These are phyloP conservation scores for Bucorvus abyssinicus DNA, from an alignment of 2,797 vertebrate genomes.

Conservation along the genomic window DNA sequence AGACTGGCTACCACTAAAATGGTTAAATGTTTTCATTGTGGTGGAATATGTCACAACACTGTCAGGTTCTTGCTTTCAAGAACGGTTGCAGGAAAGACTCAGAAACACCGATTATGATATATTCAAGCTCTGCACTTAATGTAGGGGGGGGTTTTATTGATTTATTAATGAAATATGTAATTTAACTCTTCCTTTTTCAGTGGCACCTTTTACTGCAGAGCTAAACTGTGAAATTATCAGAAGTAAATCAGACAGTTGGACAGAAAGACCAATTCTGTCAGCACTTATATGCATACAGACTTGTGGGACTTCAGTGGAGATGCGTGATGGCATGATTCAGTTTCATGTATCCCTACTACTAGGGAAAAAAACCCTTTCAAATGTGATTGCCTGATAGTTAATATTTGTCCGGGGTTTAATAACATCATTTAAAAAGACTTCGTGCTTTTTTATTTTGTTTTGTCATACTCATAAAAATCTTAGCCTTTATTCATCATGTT, in stretches of 20 bases:
- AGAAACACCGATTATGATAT: background rate
- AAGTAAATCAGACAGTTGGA: background rate
- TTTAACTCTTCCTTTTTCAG: background rate
- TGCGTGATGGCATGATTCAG: background rate
- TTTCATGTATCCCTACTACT: background rate
- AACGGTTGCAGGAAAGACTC: fast-evolving
- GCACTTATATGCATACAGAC: background rate
- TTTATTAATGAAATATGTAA: background rate
- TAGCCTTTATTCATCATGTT: background rate
- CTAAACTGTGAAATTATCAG: background rate
- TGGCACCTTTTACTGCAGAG: background rate
- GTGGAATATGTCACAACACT: background rate
- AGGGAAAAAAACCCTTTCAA: background rate
- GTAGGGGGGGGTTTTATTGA: background rate
- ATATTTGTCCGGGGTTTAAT: background rate
- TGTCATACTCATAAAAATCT: background rate
- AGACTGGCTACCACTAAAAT: background rate
- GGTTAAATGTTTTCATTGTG: background rate
- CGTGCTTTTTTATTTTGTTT: background rate
- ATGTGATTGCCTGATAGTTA: background rate
- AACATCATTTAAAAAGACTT: background rate
- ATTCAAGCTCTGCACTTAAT: background rate
- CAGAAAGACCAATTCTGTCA: background rate
- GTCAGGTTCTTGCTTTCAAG: background rate
- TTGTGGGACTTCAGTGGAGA: background rate